Evolutionary conservation across 2,113 vertebrate genomes (phyloP), one percentile per base, ranked within the genome.

Genomic region (Alouatta palliata): DNA sequence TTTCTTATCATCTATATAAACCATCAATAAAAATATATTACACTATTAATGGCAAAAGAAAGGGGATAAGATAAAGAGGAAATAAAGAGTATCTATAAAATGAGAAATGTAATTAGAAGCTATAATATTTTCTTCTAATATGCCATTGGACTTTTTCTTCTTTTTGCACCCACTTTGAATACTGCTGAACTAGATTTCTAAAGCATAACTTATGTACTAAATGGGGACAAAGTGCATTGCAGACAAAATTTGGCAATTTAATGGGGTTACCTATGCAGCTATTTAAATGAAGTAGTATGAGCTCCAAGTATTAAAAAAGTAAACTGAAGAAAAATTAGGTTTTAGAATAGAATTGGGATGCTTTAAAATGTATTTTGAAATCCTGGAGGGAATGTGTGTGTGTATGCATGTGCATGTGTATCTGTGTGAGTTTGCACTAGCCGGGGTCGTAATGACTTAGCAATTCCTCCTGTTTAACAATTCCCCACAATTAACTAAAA

Each of bases 401-500:
- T 56, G 52, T 73, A 37, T 79, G 17, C n/a, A 32, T 47, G 2
- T 61, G 52, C 11, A 49, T 47, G 32, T 45, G 11, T 58, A 49
- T 32, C 58, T n/a, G 19, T 52, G 32, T 40, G 27, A 43, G 40
- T 40, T 37, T 27, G 54, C 8, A 6, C 76, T 35, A 20, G 70
- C 56, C n/a, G 75, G 77, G 96, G 90, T 97, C 95, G 49, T 79
- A 61, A 54, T 86, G 90, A 96, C 94, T 96, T 96, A 58, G 68
- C 19, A 8, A 95, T 97, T 96, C 61, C 52, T 96, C 23, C 27
- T 75, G 21, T 84, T 93, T 91, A 96, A 75, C 49, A 61, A 54
- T 92, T 80, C 64, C 90, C 94, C 77, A 68, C 47, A 85, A 93
- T 94, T 73, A 93, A 88, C 90, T 56, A 32, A 37, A 88, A 95